Base-by-base conservation (phyloP, 2,797 vertebrate genomes). In the Pseudochirops cupreus region DNA sequence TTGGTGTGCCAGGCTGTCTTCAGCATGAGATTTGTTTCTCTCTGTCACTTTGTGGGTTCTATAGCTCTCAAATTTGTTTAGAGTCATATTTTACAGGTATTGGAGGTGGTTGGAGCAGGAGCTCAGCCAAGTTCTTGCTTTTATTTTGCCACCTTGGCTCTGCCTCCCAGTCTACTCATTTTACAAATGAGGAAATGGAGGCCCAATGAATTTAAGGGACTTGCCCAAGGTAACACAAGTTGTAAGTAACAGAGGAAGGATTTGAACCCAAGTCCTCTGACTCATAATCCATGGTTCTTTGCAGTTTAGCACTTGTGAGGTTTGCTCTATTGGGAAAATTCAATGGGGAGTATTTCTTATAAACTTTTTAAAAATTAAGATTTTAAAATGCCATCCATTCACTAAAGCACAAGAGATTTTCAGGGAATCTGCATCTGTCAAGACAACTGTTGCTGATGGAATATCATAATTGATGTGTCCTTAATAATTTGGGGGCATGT, bases 311-410 rank as follows among this genome's bases (percentile, higher is more conserved):
- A 12, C 10, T 50, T 87, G 24, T 87, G 39, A 46, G 3, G 24
- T 10, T 87, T 26, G 39, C 59, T 91, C 56, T 92, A 9, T 62
- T 92, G 56, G 2, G 92, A 31, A 95, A 52, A 94, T 93, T 58
- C 46, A 33, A 90, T 28, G 67, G 82, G 87, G 26, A 93, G 55
- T 50, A 90, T 92, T 95, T 67, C 92, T 92, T 56, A 91, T 90
- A 90, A 93, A 56, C 13, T 12, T 74, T 93, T 90, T 55, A 26
- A 67, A 92, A 93, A 95, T 97, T 96, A 55, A 90, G 28, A 54
- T 56, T 95, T 56, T 54, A 52, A 29, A 95, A 92, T 94, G 46
- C 6, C 91, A n/a, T 93, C n/a, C 55, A 92, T 95, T 93, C 92
- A 62, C 53, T 33, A 95, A 94, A 18, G 33, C 28, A 89, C 58